Base-by-base conservation (phyloP, 2,888 invertebrate genomes). In the Dynastes tityus region DNA sequence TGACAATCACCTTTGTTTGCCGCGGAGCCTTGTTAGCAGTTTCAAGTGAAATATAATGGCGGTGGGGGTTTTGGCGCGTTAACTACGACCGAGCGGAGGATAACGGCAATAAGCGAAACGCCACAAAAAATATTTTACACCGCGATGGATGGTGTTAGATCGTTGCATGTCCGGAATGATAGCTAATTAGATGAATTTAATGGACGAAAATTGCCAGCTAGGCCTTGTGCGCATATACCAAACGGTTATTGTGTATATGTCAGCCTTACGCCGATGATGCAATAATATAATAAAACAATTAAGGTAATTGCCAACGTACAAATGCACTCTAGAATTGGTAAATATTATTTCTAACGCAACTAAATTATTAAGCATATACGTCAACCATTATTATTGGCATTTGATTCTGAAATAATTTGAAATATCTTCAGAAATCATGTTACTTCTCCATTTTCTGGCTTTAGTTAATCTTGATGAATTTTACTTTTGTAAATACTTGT, bases 1-100 rank as follows among this genome's bases (percentile, higher is more conserved):
- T 73, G 73, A 58, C 73, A 73, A 73, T 73, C 73, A 73, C 73
- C 73, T 73, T 73, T 73, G 73, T 73, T 73, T 22, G 58, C 58
- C 11, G 5, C 16, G 11, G 22, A 68, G 27, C 22, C 68, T 45
- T 49, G 51, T 22, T 51, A 8, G 2, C 29, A 13, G 27, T 29
- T 63, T 32, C 8, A n/a, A 65, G 51, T 11, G 58, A 32, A 32
- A 55, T 16, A n/a, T 9, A n/a, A 45, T 2, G 58, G 27, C 27
- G 37, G 73, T 73, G 58, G 73, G 73, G 58, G 22, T 58, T 22
- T 16, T 2, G 2, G 40, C 27, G 58, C 22, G 58, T 8, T 45
- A 29, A 32, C 22, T 13, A 63, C 11, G 29, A 63, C 5, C 22
- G 40, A 45, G 22, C 65, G 11, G 37, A 45, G 22, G 27, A 49